A percentile compares a stretch with the other conserved stretches of the same genome.
Evolutionary conservation across 1,140 invertebrate genomes (phyloP).

Genomic region (Lordiphosa stackelbergi): DNA sequence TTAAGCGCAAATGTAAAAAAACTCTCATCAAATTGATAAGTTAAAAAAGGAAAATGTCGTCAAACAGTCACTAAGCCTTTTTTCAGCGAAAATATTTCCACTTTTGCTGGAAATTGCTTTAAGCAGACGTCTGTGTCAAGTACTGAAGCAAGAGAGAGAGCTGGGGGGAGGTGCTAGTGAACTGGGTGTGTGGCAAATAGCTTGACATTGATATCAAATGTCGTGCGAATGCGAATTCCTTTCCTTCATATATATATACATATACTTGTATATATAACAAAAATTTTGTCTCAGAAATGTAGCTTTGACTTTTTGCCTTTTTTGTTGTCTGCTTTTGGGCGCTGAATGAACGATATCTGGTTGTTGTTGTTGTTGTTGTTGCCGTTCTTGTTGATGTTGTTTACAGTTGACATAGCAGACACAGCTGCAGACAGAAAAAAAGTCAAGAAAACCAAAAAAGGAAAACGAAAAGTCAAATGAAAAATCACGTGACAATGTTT

Average conservation of each 20-base stretch:
- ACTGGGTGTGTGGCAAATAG: slow-evolving; percentile 46
- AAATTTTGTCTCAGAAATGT: slow-evolving; percentile 43
- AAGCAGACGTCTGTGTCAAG: slow-evolving; percentile 10
- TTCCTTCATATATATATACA: slow-evolving; percentile 4
- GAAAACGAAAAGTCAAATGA: slow-evolving; percentile 18
- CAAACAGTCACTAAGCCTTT: slow-evolving; percentile 57
- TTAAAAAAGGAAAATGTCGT: slow-evolving; percentile 31
- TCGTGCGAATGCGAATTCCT: slow-evolving; percentile 51
- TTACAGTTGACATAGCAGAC: slow-evolving; percentile 72
- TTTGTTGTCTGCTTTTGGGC: slow-evolving; percentile 55
- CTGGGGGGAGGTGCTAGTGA: slow-evolving; percentile 14
- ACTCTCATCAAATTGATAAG: slow-evolving; percentile 67
- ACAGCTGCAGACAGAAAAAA: slow-evolving; percentile 64
- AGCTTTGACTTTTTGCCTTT: slow-evolving; percentile 46
- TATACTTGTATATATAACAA: slow-evolving; percentile 12
- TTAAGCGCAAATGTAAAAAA: slow-evolving; percentile 29
- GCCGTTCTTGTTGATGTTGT: slow-evolving; percentile 56
- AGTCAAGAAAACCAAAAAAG: slow-evolving; percentile 4
- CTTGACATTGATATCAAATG: slow-evolving; percentile 74
- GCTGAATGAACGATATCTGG: slow-evolving; percentile 1
- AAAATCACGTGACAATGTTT: slow-evolving; percentile 33
- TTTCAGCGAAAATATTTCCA: slow-evolving; percentile 27
- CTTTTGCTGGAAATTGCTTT: slow-evolving; percentile 13
- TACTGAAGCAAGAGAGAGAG: slow-evolving; percentile 8
- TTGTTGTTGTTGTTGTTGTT: slow-evolving; percentile 30